Conservation (phyloP, 2,113 vertebrate species). For the Gobio gobio region DNA sequence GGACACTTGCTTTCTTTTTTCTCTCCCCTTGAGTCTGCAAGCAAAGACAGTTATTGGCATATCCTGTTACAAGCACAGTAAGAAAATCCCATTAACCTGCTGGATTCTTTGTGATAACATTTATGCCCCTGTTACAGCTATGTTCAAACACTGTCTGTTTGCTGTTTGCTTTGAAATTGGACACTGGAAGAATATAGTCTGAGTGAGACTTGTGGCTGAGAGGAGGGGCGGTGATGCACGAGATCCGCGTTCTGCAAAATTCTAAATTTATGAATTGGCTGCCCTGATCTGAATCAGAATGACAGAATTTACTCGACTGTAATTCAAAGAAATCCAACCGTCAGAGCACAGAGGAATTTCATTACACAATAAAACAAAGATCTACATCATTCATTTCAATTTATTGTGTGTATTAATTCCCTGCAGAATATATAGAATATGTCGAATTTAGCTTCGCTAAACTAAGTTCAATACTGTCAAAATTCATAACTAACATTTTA, state of each 20-base stretch:
- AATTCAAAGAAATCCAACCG: neutral
- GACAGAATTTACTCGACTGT: neutral
- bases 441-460: too few relatives aligned
- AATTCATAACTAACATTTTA: too few relatives aligned
- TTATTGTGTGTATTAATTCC: neutral
- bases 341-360: neutral
- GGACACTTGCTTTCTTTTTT: constrained; percentile 99
- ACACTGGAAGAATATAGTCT: neutral
- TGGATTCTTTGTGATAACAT: constrained; percentile 21
- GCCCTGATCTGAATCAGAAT: neutral
- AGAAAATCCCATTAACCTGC: constrained; percentile 28
- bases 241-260: too few relatives aligned
- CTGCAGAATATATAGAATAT: neutral
- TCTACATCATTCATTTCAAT: neutral
- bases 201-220: neutral
- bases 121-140: constrained; percentile 14
- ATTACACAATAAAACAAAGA: neutral
- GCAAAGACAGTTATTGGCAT: constrained; percentile 16
- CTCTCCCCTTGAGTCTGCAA: constrained; percentile 94
- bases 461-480: too few relatives aligned
- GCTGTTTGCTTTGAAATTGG: constrained; percentile 10
- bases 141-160: constrained; percentile 22
- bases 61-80: constrained; percentile 21
- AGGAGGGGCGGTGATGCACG: neutral
- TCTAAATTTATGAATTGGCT: neutral